These are phyloP conservation scores for Microcebus murinus DNA, from an alignment of 2,113 vertebrate species.

Conservation along the genomic window DNA sequence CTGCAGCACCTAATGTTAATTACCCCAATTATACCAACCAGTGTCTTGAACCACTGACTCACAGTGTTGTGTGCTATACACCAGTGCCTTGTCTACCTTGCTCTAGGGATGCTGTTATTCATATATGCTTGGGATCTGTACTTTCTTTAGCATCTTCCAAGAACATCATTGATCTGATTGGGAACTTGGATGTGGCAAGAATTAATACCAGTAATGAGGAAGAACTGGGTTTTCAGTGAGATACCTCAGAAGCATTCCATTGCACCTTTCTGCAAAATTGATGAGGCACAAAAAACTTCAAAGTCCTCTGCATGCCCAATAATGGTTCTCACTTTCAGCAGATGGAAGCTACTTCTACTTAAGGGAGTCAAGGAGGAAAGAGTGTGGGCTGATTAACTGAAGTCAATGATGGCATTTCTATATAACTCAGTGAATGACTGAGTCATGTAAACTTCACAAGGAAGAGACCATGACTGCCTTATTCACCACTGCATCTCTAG, in stretches of 20 bases:
- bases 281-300: background rate
- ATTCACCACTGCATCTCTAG: background rate
- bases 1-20: background rate
- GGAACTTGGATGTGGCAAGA: background rate
- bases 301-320: background rate
- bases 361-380: background rate
- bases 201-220: background rate
- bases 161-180: background rate
- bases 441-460: background rate
- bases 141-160: background rate
- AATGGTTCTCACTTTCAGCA: background rate
- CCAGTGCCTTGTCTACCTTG: background rate
- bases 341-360: background rate
- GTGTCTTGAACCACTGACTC: background rate
- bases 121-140: background rate
- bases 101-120: background rate
- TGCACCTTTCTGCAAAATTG: background rate
- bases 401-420: background rate
- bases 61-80: background rate
- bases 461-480: background rate
- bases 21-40: background rate
- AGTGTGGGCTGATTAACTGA: background rate
- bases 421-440: background rate
- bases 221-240: background rate
- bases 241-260: background rate